Conservation (phyloP, 2,888 invertebrate species). For the Drosophila affinis region DNA sequence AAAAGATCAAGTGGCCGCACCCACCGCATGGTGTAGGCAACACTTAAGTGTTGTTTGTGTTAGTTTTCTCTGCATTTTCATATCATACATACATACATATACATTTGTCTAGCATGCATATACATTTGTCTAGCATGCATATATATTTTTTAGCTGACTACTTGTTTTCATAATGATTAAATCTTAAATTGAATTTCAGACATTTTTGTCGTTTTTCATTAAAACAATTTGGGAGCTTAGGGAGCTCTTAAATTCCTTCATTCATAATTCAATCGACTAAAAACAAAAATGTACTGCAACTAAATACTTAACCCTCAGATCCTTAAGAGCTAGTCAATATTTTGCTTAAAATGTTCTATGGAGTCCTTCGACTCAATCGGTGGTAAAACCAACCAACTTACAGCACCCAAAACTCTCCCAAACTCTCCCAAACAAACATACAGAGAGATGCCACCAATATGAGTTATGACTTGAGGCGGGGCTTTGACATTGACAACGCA, state of each 20-base stretch:
- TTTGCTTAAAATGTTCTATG: no score
- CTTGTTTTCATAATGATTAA: slow-evolving; percentile 68
- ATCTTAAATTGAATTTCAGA: slow-evolving; percentile 39
- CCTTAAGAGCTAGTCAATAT: no score
- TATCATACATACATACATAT: slow-evolving; percentile 15
- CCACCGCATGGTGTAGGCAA: slow-evolving; percentile 51
- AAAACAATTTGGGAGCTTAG: no score
- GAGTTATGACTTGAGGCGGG: slow-evolving; percentile 57
- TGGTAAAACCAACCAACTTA: slow-evolving; percentile 34
- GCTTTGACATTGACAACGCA: slow-evolving; percentile 55
- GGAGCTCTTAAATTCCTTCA: no score
- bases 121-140: slow-evolving; percentile 10
- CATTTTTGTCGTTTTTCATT: background rate
- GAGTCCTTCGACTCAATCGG: background rate
- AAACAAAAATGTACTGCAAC: no score
- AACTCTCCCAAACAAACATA: background rate
- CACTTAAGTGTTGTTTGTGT: slow-evolving; percentile 77
- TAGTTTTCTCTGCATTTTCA: slow-evolving; percentile 58
- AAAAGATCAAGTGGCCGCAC: slow-evolving; percentile 73
- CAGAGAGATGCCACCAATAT: slow-evolving; percentile 39
- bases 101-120: slow-evolving; percentile 16
- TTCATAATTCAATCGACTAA: no score
- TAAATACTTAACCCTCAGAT: no score
- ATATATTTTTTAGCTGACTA: slow-evolving; percentile 54
- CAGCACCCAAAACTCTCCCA: slow-evolving; percentile 23